These are phyloP conservation scores for Galerucella nymphaeae DNA, from an alignment of 2,888 invertebrate species.

Conservation along the genomic window DNA sequence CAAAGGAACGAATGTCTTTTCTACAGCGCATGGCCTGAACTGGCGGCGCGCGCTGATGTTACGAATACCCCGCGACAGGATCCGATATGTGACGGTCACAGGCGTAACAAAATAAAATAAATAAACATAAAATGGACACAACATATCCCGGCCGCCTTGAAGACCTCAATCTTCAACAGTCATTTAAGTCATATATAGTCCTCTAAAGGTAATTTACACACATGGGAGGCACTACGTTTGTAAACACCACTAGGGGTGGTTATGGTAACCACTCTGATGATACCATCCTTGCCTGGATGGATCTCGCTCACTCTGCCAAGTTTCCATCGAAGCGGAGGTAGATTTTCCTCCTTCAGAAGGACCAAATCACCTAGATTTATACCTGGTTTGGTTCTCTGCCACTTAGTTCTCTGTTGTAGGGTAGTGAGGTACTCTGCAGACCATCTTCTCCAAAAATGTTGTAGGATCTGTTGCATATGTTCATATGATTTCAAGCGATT, in stretches of 20 bases:
- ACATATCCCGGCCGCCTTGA: background rate
- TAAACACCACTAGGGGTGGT: background rate
- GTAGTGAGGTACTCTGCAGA: background rate
- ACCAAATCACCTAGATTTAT: conserved; percentile 3
- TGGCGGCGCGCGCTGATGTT: too few species aligned
- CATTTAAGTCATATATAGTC: background rate
- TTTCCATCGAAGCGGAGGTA: conserved; percentile 7
- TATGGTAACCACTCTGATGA: conserved; percentile 2
- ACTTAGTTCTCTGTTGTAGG: background rate
- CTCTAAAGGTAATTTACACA: background rate
- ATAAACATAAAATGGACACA: too few species aligned
- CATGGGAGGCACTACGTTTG: conserved; percentile 3
- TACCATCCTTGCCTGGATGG: conserved; percentile 1
- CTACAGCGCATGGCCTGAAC: too few species aligned
- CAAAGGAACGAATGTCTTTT: too few species aligned
- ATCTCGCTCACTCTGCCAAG: background rate
- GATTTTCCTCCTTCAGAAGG: background rate
- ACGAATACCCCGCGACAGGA: too few species aligned
- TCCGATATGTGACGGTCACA: too few species aligned
- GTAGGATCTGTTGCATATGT: background rate
- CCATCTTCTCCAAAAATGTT: conserved; percentile 13
- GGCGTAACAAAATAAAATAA: too few species aligned
- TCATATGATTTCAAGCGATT: background rate
- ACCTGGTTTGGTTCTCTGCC: background rate
- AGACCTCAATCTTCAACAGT: background rate